These are phyloP conservation scores for Podarcis lilfordi DNA, from an alignment of 2,797 vertebrate species.

Conservation along the genomic window DNA sequence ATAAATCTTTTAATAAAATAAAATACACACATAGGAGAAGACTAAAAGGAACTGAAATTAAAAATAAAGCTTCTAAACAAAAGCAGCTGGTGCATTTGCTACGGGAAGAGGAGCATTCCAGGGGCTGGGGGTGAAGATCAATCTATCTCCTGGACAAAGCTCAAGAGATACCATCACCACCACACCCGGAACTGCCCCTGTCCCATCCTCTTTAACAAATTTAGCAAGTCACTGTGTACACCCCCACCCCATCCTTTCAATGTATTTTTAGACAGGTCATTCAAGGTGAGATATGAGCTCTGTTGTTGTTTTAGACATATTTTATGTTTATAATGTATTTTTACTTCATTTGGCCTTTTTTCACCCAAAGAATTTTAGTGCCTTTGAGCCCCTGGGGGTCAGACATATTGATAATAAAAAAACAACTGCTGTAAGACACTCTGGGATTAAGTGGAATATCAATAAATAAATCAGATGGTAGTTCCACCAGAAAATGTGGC, in stretches of 20 bases:
- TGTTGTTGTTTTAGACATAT: not conserved
- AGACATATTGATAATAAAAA: not conserved
- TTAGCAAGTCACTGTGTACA: not conserved
- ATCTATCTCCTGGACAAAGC: not conserved
- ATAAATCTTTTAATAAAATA: too few species aligned
- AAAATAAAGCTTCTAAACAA: not conserved
- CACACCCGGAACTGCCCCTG: too few species aligned
- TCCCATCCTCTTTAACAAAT: not conserved
- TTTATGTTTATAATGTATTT: not conserved
- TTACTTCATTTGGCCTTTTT: not conserved
- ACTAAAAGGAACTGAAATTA: not conserved
- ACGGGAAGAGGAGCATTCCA: not conserved
- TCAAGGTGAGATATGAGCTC: not conserved
- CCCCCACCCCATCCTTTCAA: not conserved
- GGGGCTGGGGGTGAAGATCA: not conserved
- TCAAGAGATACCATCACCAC: not conserved
- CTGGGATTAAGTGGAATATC: not conserved
- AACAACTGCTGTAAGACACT: not conserved
- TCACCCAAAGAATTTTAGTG: not conserved
- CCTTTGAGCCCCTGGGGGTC: not conserved
- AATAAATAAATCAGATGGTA: not conserved
- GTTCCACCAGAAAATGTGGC: not conserved
- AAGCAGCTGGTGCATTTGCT: not conserved
- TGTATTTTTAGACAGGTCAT: not conserved
- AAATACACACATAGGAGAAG: not conserved